These are phyloP conservation scores for Nymphicus hollandicus DNA, from an alignment of 2,113 vertebrate species.

Conservation along the genomic window DNA sequence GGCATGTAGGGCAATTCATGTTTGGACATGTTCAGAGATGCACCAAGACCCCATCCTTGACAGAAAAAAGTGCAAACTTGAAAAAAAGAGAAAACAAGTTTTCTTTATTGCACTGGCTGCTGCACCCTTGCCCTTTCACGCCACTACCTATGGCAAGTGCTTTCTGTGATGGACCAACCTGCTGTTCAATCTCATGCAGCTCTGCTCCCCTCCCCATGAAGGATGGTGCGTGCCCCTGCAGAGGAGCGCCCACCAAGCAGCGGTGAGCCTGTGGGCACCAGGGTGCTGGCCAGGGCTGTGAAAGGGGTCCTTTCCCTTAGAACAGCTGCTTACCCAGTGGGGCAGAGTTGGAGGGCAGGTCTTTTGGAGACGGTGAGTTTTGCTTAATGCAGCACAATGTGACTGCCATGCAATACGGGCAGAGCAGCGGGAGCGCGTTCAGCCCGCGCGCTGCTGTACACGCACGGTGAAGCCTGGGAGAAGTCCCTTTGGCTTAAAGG, in stretches of 20 bases:
- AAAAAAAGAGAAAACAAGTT: background rate
- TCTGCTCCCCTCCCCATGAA: background rate
- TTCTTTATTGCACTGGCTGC: background rate
- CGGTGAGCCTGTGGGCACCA: fast-evolving
- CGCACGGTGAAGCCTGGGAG: background rate
- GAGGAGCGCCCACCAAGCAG: background rate
- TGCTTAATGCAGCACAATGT: background rate
- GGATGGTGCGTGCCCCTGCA: background rate
- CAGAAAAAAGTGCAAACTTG: background rate
- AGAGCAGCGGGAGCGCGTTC: background rate
- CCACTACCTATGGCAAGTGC: background rate
- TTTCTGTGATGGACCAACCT: background rate
- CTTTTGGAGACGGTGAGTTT: background rate
- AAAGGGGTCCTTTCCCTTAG: background rate
- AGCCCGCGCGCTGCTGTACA: background rate
- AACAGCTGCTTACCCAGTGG: background rate
- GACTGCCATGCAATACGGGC: background rate
- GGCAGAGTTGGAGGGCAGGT: background rate
- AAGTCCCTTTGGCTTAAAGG: background rate
- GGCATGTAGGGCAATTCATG: background rate
- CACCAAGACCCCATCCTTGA: background rate
- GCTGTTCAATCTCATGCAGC: background rate
- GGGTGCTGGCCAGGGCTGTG: background rate
- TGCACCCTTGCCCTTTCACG: background rate
- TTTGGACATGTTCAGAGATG: background rate